Evolutionary conservation across 1,140 invertebrate species (phyloP), one percentile per base, ranked within the genome.

Genomic region (Trichoplusia ni): DNA sequence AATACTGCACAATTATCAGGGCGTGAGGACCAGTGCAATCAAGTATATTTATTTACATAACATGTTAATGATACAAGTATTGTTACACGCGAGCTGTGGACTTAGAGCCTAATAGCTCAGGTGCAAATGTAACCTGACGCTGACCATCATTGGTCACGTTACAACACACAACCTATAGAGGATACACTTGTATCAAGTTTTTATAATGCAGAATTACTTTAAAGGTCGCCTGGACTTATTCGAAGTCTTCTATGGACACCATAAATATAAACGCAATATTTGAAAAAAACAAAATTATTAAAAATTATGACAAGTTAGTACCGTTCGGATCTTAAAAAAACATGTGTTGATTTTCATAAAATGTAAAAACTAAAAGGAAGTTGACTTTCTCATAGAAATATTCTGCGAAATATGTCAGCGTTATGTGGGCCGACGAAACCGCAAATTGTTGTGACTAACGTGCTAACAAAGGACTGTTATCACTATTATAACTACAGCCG

Each of bases 131-230:
- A 74, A 71, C 47, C 13, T 27, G 56, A 73, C 38, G 46, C 68
- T 64, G 53, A 68, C 71, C 68, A 66, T 68, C 61, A 56, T 37
- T 65, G 31, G 59, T 74, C 62, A 64, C 25, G 37, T 71, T 71
- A 71, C 69, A 67, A 27, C 40, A 44, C n/a, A n/a, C n/a, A n/a
- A n/a, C n/a, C n/a, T n/a, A n/a, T n/a, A 64, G 42, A 47, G 49
- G 62, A 68, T 64, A 58, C 53, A 58, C 11, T 56, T 19, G 44
- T 65, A 58, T 62, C 49, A 27, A 35, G 40, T 62, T 67, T 62
- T 61, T 62, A 53, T 29, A 8, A 44, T 61, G 13, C 6, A 29
- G 38, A 33, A 53, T 23, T n/a, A n/a, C n/a, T n/a, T n/a, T n/a
- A n/a, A n/a, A n/a, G n/a, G n/a, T n/a, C n/a, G n/a, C n/a, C n/a